Base-by-base conservation (phyloP, 2,113 vertebrate species). In the Phyllostomus hastatus region DNA sequence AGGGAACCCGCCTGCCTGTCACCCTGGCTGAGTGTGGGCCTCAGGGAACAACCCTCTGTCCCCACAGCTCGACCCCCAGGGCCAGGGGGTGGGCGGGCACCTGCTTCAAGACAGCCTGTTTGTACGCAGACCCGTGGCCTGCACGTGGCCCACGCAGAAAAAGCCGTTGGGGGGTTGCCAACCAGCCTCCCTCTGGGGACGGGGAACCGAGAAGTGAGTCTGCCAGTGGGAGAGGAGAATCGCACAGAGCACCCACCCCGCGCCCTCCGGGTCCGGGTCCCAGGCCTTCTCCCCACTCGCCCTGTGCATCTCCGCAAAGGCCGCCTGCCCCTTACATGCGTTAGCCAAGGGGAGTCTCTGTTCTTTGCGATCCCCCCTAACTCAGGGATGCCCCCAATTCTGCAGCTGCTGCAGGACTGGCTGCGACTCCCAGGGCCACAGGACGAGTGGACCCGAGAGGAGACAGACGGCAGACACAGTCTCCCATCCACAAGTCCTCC, bases 401-500 rank as follows among this genome's bases (percentile, higher is more conserved):
- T 0, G 28, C 64, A 86, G 86, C 73, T 28, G 15, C 35, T 28
- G 33, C 17, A 9, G 41, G 50, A 7, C 15, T 2, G 10, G 26
- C 85, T 33, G 50, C 8, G 0, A 7, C 22, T 43, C 61, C 9
- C 35, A 22, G 48, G 10, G 48, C 48, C 9, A 17, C 28, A 1
- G 1, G 28, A 24, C 0, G 28, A 0, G 1, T 7, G 31, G 17
- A 7, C 43, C 22, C 6, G 1, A 2, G 17, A 43, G 50, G 59
- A 52, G 0, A 10, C 14, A 14, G 41, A 9, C 48, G 15, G 33
- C 2, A 78, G 66, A 70, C 38, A 9, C 7, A 1, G 48, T 67
- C 41, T 35, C 8, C 4, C 7, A 2, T 61, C 69, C 5, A 31
- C 7, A 11, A 38, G 85, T 41, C 38, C 38, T 41, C 35, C 1